Conservation (phyloP, 2,888 invertebrate species). For the Megalurothrips usitatus region DNA sequence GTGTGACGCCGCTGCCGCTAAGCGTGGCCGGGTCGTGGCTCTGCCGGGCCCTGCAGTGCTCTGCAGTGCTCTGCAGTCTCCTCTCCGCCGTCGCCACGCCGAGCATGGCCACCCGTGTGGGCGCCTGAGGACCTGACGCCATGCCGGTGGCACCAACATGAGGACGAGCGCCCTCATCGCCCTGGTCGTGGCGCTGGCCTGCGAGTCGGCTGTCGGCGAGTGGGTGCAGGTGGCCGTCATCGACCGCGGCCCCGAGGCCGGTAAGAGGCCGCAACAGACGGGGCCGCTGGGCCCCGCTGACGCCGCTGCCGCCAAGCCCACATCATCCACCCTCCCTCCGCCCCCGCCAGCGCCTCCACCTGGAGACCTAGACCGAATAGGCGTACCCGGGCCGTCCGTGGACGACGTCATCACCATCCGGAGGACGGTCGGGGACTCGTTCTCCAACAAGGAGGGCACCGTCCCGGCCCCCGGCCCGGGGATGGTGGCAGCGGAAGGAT, state of each 20-base stretch:
- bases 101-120: background rate
- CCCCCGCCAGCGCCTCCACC: background rate
- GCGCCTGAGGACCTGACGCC: background rate
- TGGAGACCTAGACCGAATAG: background rate
- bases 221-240: conserved; percentile 18
- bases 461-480: background rate
- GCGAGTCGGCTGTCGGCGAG: background rate
- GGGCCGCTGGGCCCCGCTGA: background rate
- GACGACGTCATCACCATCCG: conserved; percentile 16
- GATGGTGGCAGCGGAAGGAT: too few species aligned
- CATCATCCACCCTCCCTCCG: background rate
- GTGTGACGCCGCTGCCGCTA: background rate
- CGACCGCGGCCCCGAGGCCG: background rate
- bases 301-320: background rate
- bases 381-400: background rate
- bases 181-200: background rate
- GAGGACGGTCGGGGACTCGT: conserved; percentile 4
- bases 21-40: too few species aligned
- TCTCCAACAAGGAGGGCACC: conserved; percentile 4
- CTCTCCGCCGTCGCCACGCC: background rate
- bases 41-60: background rate
- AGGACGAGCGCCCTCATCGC: background rate
- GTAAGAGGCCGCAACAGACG: background rate
- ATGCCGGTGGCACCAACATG: background rate
- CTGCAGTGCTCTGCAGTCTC: background rate